Base-by-base conservation (phyloP, 2,113 vertebrate genomes). In the Pachypanchax playfairii region DNA sequence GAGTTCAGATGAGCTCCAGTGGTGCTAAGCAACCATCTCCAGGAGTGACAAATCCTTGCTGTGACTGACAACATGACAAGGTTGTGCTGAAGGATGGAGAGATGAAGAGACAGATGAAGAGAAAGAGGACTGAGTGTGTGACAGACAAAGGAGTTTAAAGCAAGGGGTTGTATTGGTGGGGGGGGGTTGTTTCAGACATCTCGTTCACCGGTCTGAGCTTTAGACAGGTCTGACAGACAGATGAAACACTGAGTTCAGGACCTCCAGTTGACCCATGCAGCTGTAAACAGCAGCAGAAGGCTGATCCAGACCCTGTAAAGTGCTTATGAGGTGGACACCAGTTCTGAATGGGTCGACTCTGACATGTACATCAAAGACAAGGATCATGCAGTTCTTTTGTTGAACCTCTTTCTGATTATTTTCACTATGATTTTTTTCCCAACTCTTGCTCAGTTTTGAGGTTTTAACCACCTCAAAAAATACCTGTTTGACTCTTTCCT, bases 51-150 rank as follows among this genome's bases (percentile, higher is more conserved):
- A 62, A 70, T 74, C 60, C 67, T 48, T 43, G 53, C 68, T 68
- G 41, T 71, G 77, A 85, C 79, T 79, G 77, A 84, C 79, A 84
- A 71, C 68, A 52, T 75, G 73, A 85, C 75, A 75, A 73, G 75
- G 48, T 39, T 17, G 60, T 56, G 75, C 39, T 65, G 65, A 69
- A 65, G 52, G 72, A 77, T 52, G 67, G 61, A 65, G 70, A 71
- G 77, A 82, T 79, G 73, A 73, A 72, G 25, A 35, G 56, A 71
- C 11, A 65, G 50, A 73, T 65, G 70, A 54, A 59, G 62, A 39
- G 33, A 46, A 35, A 64, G 69, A 53, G 26, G 72, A 47, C 59
- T 31, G 60, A 55, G 82, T 62, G 54, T 41, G 70, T 79, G 77
- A 79, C 50, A 48, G 70, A 60, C 69, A 70, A 48, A 21, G 5